phyloP scores from a whole-genome alignment of 2,113 vertebrate species.

The Capreolus pygargus region DNA sequence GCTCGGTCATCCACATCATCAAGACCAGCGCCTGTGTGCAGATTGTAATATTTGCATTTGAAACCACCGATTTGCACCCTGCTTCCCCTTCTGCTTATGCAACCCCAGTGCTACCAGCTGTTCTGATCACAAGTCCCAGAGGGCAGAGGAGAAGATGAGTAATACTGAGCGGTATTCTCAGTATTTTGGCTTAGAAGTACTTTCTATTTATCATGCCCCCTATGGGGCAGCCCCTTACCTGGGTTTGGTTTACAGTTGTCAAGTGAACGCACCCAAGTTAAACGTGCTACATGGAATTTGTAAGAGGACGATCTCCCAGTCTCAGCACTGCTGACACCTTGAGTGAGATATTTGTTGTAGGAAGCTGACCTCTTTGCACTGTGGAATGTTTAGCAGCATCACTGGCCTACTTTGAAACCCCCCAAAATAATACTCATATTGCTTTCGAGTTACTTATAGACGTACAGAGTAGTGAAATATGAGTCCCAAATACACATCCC shows the following conservation, averaged over 20 bases:
- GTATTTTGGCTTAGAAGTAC: neutral
- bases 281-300: neutral
- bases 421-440: neutral
- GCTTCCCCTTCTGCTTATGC: slow-evolving; percentile 49
- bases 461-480: neutral
- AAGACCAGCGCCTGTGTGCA: neutral
- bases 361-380: neutral
- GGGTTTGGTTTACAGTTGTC: neutral
- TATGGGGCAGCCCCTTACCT: neutral
- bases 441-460: neutral
- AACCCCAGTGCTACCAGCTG: neutral
- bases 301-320: neutral
- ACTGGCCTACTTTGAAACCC: neutral
- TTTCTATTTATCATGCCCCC: neutral
- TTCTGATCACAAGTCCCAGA: neutral
- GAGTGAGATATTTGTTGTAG: neutral
- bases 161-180: neutral
- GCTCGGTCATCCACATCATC: neutral
- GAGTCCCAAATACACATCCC: neutral
- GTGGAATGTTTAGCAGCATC: neutral
- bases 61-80: slow-evolving; percentile 59
- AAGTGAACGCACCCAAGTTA: neutral
- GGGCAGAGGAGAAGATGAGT: slow-evolving; percentile 27
- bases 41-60: slow-evolving; percentile 35
- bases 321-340: neutral